Conservation (phyloP, 2,797 vertebrate species). For the Lagodon rhomboides region DNA sequence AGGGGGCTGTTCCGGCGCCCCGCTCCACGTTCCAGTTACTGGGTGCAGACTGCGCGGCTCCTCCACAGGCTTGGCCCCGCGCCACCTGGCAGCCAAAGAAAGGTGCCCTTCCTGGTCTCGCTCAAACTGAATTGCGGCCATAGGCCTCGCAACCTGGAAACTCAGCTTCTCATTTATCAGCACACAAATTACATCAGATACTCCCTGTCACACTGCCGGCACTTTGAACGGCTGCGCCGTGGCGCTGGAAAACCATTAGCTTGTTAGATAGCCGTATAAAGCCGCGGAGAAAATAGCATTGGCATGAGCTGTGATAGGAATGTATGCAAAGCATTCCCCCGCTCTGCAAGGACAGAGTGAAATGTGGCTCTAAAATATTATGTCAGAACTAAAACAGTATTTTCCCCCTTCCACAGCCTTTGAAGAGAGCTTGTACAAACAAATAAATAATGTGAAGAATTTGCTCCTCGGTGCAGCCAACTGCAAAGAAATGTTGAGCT, state of each 20-base stretch:
- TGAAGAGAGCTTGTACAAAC: slow-evolving; percentile 81
- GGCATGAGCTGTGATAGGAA: slow-evolving; percentile 82
- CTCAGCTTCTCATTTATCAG: slow-evolving; percentile 88
- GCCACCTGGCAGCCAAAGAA: slow-evolving; percentile 90
- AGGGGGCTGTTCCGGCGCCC: slow-evolving; percentile 76
- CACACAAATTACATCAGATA: slow-evolving; percentile 85
- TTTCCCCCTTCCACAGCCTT: slow-evolving; percentile 73
- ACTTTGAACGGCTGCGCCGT: slow-evolving; percentile 75
- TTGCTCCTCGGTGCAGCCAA: slow-evolving; percentile 73
- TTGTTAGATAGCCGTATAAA: slow-evolving; percentile 83
- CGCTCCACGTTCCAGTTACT: slow-evolving; percentile 84
- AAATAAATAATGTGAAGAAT: slow-evolving; percentile 85
- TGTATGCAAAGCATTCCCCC: slow-evolving; percentile 76
- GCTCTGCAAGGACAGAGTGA: slow-evolving; percentile 72
- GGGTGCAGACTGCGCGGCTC: slow-evolving; percentile 88
- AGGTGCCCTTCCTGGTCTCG: slow-evolving; percentile 88
- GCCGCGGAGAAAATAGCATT: slow-evolving; percentile 79
- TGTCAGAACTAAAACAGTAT: slow-evolving; percentile 76
- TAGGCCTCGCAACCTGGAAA: slow-evolving; percentile 86
- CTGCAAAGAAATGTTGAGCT: slow-evolving; percentile 71
- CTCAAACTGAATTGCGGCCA: slow-evolving; percentile 82
- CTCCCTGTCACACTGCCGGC: slow-evolving; percentile 78
- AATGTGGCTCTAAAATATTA: slow-evolving; percentile 82
- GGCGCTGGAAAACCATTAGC: slow-evolving; percentile 81
- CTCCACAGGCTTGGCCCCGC: slow-evolving; percentile 83